Percentiles rank a stretch among this genome's conserved stretches.
These are phyloP conservation scores for Belgica antarctica DNA, from an alignment of 2,888 invertebrate species.

Conservation along the genomic window DNA sequence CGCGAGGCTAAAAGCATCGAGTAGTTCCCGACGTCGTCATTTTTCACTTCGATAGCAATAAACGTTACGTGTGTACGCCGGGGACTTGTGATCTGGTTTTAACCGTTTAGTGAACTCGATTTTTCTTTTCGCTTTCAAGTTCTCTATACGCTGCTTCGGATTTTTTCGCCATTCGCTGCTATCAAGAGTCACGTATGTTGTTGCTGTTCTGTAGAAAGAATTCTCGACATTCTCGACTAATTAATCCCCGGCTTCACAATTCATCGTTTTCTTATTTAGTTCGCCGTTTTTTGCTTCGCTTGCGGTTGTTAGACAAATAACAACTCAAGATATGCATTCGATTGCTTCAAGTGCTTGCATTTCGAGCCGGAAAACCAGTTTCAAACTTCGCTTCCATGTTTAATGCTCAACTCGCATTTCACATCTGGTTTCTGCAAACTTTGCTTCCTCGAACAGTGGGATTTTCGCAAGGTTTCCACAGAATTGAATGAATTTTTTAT, in stretches of 20 bases:
- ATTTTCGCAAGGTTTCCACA: too few species aligned
- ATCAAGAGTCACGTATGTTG: slow-evolving; percentile 32
- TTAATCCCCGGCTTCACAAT: not conserved
- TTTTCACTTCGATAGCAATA: slow-evolving; percentile 30
- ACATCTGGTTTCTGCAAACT: slow-evolving; percentile 14
- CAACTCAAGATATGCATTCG: not conserved
- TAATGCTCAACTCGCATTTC: not conserved
- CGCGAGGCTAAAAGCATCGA: not conserved
- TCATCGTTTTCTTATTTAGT: not conserved
- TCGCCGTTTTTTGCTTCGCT: slow-evolving; percentile 6
- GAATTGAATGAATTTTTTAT: too few species aligned
- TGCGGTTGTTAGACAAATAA: not conserved
- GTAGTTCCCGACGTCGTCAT: slow-evolving; percentile 4
- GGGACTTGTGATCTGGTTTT: slow-evolving; percentile 42
- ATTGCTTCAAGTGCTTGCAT: slow-evolving; percentile 19
- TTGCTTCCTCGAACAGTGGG: too few species aligned
- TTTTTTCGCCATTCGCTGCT: not conserved
- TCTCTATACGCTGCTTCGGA: not conserved
- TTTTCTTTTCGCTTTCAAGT: slow-evolving; percentile 23
- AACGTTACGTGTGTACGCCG: not conserved
- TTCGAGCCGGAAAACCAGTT: not conserved
- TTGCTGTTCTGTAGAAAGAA: not conserved
- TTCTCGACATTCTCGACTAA: slow-evolving; percentile 21
- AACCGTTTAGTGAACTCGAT: slow-evolving; percentile 42
- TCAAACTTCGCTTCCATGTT: not conserved